Evolutionary conservation across 2,113 vertebrate genomes (phyloP), one percentile per base, ranked within the genome.

Genomic region (Mastomys natalensis): DNA sequence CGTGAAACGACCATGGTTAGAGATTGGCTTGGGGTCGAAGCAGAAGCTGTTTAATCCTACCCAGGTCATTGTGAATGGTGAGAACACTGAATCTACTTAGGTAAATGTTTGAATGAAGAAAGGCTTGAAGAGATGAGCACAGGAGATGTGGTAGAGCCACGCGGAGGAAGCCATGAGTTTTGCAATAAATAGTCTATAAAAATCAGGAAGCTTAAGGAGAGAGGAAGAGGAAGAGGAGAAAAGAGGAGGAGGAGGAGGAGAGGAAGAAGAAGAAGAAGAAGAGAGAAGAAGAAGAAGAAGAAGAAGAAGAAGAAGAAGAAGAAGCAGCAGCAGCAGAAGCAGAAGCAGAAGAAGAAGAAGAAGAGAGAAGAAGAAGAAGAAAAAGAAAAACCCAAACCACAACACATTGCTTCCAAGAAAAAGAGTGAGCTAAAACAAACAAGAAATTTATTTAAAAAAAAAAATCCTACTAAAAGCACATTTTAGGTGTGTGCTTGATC

Each of bases 341-440:
- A 62, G 82, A 3, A 7, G 66, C 34, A 70, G 66, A 53, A 62
- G 82, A 3, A 7, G 66, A 68, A 24, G 60, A 62, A 62, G 22
- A 62, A 62, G 60, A 62, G n/a, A 62, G 55, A 60, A 60, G 58
- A 19, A 60, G 55, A 62, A 62, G 60, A 64, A 62, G 22, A 26
- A 51, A 1, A 76, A 48, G 5, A 21, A 87, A 70, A 91, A 64
- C n/a, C 21, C 62, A 85, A 76, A 24, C 7, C 37, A 81, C 24
- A 89, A 92, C 89, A 91, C 24, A 87, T 15, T 68, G 64, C 19
- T 94, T 93, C 76, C 55, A 92, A 91, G 86, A 55, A 88, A 96
- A 94, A 93, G 7, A 89, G 17, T 55, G 13, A 40, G 48, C 12
- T 53, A 53, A 88, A 94, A 82, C 77, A 91, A 95, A 73, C 16